Conservation (phyloP, 1,140 invertebrate species). For the Microplitis mediator region DNA sequence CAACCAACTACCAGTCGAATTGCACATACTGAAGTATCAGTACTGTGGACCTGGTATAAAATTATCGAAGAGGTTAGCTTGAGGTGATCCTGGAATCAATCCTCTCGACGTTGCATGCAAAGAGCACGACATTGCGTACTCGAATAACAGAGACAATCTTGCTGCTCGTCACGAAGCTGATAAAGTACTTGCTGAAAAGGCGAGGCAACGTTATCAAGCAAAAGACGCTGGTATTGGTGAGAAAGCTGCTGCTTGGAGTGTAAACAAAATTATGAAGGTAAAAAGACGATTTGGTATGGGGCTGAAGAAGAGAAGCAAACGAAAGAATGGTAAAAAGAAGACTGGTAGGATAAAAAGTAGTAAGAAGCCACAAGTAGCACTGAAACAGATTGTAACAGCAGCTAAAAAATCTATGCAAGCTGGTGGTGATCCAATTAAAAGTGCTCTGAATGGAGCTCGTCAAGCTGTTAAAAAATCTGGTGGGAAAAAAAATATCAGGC, state of each 20-base stretch:
- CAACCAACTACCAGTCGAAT: background rate
- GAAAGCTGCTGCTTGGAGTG: too few relatives aligned
- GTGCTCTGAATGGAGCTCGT: background rate
- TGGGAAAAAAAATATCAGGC: background rate
- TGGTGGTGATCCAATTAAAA: background rate
- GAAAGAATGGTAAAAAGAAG: too few relatives aligned
- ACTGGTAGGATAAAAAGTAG: too few relatives aligned
- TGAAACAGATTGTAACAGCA: too few relatives aligned
- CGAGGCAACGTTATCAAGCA: background rate
- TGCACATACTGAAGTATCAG: background rate
- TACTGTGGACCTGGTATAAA: background rate
- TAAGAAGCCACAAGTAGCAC: too few relatives aligned
- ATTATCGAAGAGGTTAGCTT: background rate
- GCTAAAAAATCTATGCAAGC: background rate
- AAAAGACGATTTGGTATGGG: background rate
- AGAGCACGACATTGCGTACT: background rate
- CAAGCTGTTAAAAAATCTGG: conserved; percentile 4
- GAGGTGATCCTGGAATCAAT: background rate
- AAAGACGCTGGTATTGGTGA: background rate
- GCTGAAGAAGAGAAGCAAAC: too few relatives aligned
- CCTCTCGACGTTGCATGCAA: background rate
- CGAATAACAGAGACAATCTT: background rate
- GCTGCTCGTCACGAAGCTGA: background rate
- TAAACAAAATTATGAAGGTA: background rate
- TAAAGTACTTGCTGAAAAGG: background rate